Evolutionary conservation across 2,113 vertebrate species (phyloP), one percentile per base, ranked within the genome.

Genomic region (Grus americana): DNA sequence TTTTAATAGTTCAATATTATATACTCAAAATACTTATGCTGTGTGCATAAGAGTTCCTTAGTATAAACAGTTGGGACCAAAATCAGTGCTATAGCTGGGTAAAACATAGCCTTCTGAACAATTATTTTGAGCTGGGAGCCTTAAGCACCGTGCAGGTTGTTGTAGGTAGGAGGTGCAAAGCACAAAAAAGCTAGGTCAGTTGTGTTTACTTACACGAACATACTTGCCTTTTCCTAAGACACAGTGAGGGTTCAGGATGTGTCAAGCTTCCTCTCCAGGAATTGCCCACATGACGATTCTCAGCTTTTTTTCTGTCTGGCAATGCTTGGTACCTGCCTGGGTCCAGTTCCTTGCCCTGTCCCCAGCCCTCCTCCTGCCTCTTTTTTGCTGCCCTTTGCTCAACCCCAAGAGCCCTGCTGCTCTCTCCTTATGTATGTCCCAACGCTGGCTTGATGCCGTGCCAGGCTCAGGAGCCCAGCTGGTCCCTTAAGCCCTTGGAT

Each of bases 271-370:
- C 52, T 75, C 42, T 89, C 65, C 44, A 84, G 47, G 47, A 21
- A 32, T 16, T 72, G 47, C 14, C 29, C 20, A 11, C 29, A 16
- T 55, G 73, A 50, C 0, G 0, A 42, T 65, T 81, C 42, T 67
- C 42, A 50, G 61, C 5, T 54, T 34, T 70, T 72, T 66, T 58
- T 81, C 74, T 87, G 22, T 46, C 47, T 92, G 32, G 38, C 47
- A 78, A 2, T 2, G 1, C 52, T 84, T 2, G 2, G 24, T 79
- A 14, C 0, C 0, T 59, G n/a, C 12, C 74, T 63, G 32, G 2
- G 6, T 88, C 15, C 62, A 62, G 61, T 32, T 90, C 52, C 52
- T 85, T 65, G 38, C 19, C 57, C 16, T 4, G 5, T 15, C 5
- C 34, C 21, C 68, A 78, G 23, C 36, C 36, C 4, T 84, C 4